phyloP scores from a whole-genome alignment of 2,888 invertebrate species.

The Mallateleia sp. region DNA sequence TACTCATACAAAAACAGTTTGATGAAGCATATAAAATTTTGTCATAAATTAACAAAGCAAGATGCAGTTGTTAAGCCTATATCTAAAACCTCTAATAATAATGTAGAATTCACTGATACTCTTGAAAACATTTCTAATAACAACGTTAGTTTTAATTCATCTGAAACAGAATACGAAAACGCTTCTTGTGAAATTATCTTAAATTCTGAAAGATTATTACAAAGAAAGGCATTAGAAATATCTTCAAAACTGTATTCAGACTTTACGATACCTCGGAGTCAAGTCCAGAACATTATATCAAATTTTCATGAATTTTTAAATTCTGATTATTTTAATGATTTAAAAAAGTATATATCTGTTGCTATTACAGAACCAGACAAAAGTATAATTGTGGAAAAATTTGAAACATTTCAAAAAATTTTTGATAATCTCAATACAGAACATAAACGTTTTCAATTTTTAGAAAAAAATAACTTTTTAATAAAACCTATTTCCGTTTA shows the following conservation, averaged over 20 bases:
- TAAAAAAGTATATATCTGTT: not conserved
- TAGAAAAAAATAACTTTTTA: constrained; percentile 22
- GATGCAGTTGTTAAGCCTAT: not conserved
- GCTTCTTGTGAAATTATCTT: not conserved
- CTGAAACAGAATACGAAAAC: not conserved
- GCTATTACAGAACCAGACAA: not conserved
- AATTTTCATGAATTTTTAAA: constrained; percentile 20
- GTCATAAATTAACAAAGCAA: not conserved
- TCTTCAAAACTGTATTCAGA: constrained; percentile 4
- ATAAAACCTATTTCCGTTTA: constrained; percentile 26
- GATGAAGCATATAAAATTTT: constrained; percentile 5
- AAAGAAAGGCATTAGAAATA: constrained; percentile 6
- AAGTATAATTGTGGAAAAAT: not conserved
- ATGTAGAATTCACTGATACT: not conserved
- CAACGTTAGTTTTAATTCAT: not conserved
- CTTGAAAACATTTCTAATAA: not conserved
- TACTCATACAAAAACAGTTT: constrained; percentile 5
- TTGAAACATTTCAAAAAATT: constrained; percentile 19
- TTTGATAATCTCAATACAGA: constrained; percentile 28
- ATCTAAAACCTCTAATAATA: not conserved
- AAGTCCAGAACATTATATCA: not conserved
- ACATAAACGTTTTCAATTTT: constrained; percentile 44
- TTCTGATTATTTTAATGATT: not conserved
- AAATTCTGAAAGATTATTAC: not conserved
- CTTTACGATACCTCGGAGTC: constrained; percentile 2